phyloP scores from a whole-genome alignment of 2,888 invertebrate species.

The Caenorhabditis sp. region DNA sequence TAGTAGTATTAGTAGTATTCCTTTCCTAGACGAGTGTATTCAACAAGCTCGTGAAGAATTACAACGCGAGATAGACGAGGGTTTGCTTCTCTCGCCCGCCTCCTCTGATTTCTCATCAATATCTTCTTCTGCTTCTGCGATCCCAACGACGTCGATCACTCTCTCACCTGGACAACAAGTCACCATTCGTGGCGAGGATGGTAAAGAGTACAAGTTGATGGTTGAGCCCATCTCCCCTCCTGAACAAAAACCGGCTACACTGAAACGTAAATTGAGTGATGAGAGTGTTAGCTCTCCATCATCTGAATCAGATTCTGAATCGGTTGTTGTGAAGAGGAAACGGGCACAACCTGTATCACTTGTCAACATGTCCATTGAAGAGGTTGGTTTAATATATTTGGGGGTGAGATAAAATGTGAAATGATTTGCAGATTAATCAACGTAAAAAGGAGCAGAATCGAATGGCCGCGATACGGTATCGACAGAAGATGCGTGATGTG shows the following conservation, averaged over 20 bases:
- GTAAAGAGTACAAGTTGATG: slow-evolving; percentile 46
- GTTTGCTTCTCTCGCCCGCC: slow-evolving; percentile 2
- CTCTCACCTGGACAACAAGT: slow-evolving; percentile 35
- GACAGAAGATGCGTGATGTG: slow-evolving; percentile 49
- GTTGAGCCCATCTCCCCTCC: background rate
- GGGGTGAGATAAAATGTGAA: too few relatives aligned
- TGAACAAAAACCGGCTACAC: slow-evolving; percentile 16
- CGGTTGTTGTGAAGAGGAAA: slow-evolving; percentile 10
- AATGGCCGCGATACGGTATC: slow-evolving; percentile 63
- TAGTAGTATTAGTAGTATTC: slow-evolving; percentile 9
- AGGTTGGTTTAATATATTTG: background rate
- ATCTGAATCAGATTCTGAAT: background rate
- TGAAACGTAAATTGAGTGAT: slow-evolving; percentile 18
- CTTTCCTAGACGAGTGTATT: slow-evolving; percentile 60
- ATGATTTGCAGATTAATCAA: slow-evolving; percentile 59
- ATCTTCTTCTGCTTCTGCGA: slow-evolving; percentile 3
- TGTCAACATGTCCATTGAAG: slow-evolving; percentile 36
- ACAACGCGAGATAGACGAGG: slow-evolving; percentile 47
- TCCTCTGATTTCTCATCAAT: slow-evolving; percentile 32
- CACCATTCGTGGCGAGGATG: slow-evolving; percentile 46
- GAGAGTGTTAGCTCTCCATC: background rate
- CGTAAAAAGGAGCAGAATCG: slow-evolving; percentile 69
- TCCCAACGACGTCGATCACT: slow-evolving; percentile 14
- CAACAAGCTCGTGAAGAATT: slow-evolving; percentile 51
- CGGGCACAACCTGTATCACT: slow-evolving; percentile 51